Evolutionary conservation across 92 coral and sea anemone genomes (phyloP).

Genomic region (Zoanthus sociatus): DNA sequence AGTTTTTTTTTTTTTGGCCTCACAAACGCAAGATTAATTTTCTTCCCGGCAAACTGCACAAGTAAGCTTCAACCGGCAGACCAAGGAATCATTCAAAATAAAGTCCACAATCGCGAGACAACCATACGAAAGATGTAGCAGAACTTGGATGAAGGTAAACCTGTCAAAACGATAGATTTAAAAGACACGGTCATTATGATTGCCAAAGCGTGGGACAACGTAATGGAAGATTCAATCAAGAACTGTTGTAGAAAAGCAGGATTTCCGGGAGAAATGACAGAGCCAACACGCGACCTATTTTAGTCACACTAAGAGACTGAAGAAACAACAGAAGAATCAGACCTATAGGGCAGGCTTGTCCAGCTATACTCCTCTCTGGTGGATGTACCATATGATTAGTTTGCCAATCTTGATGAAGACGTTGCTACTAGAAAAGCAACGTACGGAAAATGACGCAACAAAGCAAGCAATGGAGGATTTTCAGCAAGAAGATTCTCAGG

Average conservation of each 20-base stretch:
- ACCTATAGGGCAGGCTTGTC: slow-evolving; percentile 6
- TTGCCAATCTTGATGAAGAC: slow-evolving; percentile 42
- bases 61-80: background rate
- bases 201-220: no score
- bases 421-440: slow-evolving; percentile 42
- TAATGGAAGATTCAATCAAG: no score
- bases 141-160: no score
- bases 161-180: no score
- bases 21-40: slow-evolving; percentile 47
- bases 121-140: no score
- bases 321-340: slow-evolving; percentile 31
- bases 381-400: slow-evolving; percentile 33
- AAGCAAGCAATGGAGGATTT: slow-evolving; percentile 40
- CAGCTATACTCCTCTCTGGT: background rate
- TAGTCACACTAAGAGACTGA: slow-evolving; percentile 56
- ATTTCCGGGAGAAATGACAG: slow-evolving; percentile 3
- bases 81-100: no score
- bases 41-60: slow-evolving; percentile 63
- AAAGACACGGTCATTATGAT: no score
- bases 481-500: slow-evolving; percentile 19
- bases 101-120: no score
- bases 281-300: slow-evolving; percentile 61
- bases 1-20: slow-evolving; percentile 11
- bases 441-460: slow-evolving; percentile 39
- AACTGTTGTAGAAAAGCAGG: no score